Base-by-base conservation (phyloP, 2,888 invertebrate genomes). In the Uloborus plumipes region DNA sequence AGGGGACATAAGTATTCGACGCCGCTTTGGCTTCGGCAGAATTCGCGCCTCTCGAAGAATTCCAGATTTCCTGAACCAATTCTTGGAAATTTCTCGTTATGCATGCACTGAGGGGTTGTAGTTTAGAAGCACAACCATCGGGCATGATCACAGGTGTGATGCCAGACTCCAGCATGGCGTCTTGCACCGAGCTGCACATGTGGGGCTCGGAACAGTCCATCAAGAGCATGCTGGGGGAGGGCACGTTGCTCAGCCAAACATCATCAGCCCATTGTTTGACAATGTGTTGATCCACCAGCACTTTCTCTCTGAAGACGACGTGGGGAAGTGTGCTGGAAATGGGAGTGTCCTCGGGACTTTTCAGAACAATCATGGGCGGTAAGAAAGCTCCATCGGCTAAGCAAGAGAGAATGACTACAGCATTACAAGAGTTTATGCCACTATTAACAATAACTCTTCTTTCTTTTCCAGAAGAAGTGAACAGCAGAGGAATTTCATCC, bases 341-440 rank as follows among this genome's bases (percentile, higher is more conserved):
- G 39, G 39, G 39, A 3, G 65, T n/a, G 22, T 55, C 51, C 31
- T 77, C 72, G 6, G 72, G 50, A 3, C 55, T 61, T 53, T 77
- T 76, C 22, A 83, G n/a, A 31, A 83, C 47, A 20, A 83, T 77
- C 69, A 83, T 62, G 53, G 83, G 83, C 9, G 83, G 83, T 22
- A 83, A 61, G 18, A 83, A 50, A 11, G 50, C 47, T 2, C 83
- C 83, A 50, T 83, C 83, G 9, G 83, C 83, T 31, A 83, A 50
- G 31, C 77, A 83, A 9, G 83, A 83, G 1, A 83, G 58, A 18
- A 83, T 62, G 7, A 83, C 77, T 2, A 83, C 77, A 20, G 83
- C 83, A 62, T 83, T 75, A 66, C 83, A 83, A 22, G 83, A 73
- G 18, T 76, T 66, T 72, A 83, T 72, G n/a, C 83, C 83, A 64